phyloP scores from a whole-genome alignment of 2,113 vertebrate genomes.

The rabbit (Oryctolagus cuniculus) region DNA sequence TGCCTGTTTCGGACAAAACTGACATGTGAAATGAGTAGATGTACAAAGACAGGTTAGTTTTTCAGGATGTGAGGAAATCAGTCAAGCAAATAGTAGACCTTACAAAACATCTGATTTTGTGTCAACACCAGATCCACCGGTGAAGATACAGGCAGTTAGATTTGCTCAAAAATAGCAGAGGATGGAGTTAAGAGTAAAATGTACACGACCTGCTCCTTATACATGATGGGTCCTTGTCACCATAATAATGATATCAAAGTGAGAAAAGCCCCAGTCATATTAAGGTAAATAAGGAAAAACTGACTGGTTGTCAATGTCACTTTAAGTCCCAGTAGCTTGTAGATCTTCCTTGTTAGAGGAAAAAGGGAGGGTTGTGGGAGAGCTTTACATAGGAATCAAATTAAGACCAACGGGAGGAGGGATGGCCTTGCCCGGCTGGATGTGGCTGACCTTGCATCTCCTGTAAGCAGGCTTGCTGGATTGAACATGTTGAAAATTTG shows the following conservation, averaged over 20 bases:
- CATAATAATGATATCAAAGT: background rate
- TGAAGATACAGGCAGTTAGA: background rate
- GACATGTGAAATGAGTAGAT: background rate
- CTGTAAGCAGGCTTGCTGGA: background rate
- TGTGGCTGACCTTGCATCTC: background rate
- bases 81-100: background rate
- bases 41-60: background rate
- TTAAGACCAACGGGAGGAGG: background rate
- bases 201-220: fast-evolving
- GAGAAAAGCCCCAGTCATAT: background rate
- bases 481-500: background rate
- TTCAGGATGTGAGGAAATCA: background rate
- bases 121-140: no score
- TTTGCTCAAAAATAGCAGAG: background rate
- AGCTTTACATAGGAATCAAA: background rate
- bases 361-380: background rate
- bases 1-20: background rate
- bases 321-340: background rate
- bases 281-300: background rate
- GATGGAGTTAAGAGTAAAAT: background rate
- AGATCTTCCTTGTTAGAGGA: background rate
- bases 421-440: background rate
- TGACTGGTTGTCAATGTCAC: background rate
- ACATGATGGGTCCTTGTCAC: no score
- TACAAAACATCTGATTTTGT: background rate